phyloP scores from a whole-genome alignment of 2,113 vertebrate species.

The Alectura lathami region DNA sequence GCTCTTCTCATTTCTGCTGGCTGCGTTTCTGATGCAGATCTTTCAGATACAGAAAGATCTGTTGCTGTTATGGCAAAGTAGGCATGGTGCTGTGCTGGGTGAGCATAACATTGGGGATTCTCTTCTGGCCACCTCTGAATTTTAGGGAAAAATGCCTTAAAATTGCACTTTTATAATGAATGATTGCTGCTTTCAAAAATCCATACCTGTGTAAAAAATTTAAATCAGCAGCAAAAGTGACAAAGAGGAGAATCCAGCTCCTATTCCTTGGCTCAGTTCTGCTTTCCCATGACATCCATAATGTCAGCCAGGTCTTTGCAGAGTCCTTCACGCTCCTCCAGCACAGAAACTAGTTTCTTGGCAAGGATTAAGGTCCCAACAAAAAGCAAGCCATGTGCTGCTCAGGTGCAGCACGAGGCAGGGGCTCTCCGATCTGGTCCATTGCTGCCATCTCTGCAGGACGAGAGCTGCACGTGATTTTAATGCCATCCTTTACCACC shows the following conservation, averaged over 20 bases:
- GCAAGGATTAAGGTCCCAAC: neutral
- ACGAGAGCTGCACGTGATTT: neutral
- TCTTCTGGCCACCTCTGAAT: neutral
- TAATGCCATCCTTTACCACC: neutral
- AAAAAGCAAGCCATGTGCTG: neutral
- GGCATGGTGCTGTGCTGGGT: neutral
- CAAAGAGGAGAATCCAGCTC: neutral
- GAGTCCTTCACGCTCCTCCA: constrained; percentile 1
- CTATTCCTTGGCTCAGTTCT: neutral
- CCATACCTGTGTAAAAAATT: neutral
- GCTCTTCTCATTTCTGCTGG: neutral
- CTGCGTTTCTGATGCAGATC: neutral
- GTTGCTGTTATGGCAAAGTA: neutral
- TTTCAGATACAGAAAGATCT: neutral
- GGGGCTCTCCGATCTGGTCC: neutral
- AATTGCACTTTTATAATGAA: neutral
- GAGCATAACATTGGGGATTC: neutral
- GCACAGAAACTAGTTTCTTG: neutral
- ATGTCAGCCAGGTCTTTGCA: neutral
- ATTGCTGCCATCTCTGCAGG: neutral
- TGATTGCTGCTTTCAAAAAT: neutral
- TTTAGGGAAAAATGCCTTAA: neutral
- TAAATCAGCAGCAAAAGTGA: neutral
- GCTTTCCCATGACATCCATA: neutral
- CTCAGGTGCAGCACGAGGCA: neutral